phyloP scores from a whole-genome alignment of 2,888 invertebrate species.

The Chironomus tentans region DNA sequence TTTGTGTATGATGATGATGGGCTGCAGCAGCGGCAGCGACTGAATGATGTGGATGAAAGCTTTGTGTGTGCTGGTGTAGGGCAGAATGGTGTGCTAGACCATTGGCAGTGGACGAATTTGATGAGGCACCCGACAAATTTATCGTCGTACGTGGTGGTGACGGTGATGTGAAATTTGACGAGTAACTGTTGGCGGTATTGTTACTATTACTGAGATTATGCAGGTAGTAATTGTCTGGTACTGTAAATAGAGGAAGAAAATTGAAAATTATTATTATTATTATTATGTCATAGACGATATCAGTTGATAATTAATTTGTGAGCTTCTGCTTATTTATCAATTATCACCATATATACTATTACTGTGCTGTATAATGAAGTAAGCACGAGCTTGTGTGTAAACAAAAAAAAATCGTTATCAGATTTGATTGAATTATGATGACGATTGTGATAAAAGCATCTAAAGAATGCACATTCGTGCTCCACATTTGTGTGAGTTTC shows the following conservation, averaged over 20 bases:
- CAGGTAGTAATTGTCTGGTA: conserved; percentile 51
- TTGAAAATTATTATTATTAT: background rate
- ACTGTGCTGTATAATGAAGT: too few relatives aligned
- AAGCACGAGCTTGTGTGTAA: too few relatives aligned
- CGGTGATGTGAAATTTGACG: conserved; percentile 39
- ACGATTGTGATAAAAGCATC: too few relatives aligned
- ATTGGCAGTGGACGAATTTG: conserved; percentile 27
- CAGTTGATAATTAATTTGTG: too few relatives aligned
- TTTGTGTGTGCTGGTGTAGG: conserved; percentile 43
- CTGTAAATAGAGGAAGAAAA: conserved; percentile 38
- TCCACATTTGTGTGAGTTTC: too few relatives aligned
- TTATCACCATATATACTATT: too few relatives aligned
- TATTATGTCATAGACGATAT: background rate
- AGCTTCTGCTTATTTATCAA: too few relatives aligned
- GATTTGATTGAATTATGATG: too few relatives aligned
- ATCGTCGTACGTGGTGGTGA: conserved; percentile 37
- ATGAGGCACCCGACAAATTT: background rate
- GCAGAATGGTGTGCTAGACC: conserved; percentile 42
- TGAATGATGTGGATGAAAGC: conserved; percentile 40
- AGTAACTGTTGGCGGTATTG: conserved; percentile 32
- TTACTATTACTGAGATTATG: conserved; percentile 33
- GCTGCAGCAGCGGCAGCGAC: conserved; percentile 30
- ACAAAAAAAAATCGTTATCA: background rate
- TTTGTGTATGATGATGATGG: conserved; percentile 37
- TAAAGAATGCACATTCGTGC: too few relatives aligned